phyloP scores from a whole-genome alignment of 2,113 vertebrate species.

The Oryzias javanicus region DNA sequence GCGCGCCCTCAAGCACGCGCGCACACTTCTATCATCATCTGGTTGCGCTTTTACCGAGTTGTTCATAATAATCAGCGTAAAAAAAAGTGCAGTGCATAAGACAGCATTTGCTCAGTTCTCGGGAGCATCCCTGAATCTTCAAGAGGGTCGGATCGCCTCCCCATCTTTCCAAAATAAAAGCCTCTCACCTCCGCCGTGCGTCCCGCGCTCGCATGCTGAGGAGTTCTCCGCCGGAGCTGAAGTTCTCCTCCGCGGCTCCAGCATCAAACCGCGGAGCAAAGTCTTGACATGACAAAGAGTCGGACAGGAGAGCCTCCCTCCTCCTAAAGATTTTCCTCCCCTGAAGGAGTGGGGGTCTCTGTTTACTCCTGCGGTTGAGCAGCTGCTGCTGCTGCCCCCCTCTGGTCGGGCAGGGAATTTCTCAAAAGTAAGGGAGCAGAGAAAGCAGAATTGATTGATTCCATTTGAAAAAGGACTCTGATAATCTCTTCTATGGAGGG shows the following conservation, averaged over 20 bases:
- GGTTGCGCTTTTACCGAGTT: no score
- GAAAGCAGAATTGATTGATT: not conserved
- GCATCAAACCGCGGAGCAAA: constrained; percentile 32
- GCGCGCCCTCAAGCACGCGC: no score
- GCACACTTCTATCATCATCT: no score
- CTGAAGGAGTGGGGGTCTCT: constrained; percentile 2
- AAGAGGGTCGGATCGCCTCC: no score
- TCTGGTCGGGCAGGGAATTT: constrained; percentile 28
- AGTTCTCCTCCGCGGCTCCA: not conserved
- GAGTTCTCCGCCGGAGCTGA: not conserved
- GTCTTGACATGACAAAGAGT: constrained; percentile 70
- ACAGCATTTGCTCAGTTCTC: no score
- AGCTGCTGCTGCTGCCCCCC: constrained; percentile 42
- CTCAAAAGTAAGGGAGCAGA: not conserved
- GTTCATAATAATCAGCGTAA: no score
- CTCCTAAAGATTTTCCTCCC: constrained; percentile 48
- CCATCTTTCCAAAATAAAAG: not conserved
- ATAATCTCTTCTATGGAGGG: not conserved
- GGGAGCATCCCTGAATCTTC: not conserved
- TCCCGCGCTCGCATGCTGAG: constrained; percentile 46
- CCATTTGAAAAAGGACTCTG: not conserved
- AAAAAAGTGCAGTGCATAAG: no score
- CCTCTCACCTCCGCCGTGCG: constrained; percentile 55
- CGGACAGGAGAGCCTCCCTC: constrained; percentile 56
- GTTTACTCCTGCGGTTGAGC: constrained; percentile 31